Evolutionary conservation across 37 sponge, comb jelly and placozoan genomes (phyloP).

Genomic region (Geodia barretti): DNA sequence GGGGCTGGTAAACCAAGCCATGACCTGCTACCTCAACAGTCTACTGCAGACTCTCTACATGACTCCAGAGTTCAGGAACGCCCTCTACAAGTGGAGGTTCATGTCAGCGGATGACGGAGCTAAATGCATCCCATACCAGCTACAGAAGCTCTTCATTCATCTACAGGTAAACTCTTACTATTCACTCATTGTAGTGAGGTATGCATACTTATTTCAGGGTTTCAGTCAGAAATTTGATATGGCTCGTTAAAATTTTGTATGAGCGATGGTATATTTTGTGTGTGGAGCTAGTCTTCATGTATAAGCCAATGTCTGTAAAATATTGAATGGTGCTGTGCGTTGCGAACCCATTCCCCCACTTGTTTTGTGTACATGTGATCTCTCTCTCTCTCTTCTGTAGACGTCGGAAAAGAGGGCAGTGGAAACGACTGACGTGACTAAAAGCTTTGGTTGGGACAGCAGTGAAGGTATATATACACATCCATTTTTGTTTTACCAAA

Average conservation of each 20-base stretch:
- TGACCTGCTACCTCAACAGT: conserved; percentile 98
- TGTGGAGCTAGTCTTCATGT: no score
- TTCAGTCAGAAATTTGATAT: no score
- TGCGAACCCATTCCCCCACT: neutral
- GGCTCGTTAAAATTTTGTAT: no score
- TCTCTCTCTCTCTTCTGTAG: conserved; percentile 14
- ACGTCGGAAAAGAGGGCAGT: conserved; percentile 84
- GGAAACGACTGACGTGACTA: conserved; percentile 95
- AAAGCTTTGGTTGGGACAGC: conserved; percentile 96
- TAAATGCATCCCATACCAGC: conserved; percentile 89
- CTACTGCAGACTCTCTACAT: conserved; percentile 92
- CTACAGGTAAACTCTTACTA: conserved; percentile 86
- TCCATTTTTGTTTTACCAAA: neutral
- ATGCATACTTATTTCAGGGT: no score
- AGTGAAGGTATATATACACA: conserved; percentile 72
- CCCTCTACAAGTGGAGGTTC: conserved; percentile 78
- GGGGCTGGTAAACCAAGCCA: conserved; percentile 96
- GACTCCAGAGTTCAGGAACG: conserved; percentile 96
- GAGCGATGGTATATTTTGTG: no score
- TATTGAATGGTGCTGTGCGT: no score
- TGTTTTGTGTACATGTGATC: neutral
- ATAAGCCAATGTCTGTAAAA: no score
- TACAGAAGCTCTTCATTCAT: conserved; percentile 86
- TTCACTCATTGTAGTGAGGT: no score
- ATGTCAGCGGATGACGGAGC: conserved; percentile 17